Percentiles rank a stretch among this genome's conserved stretches.
These are phyloP conservation scores for Oplegnathus fasciatus DNA, from an alignment of 2,113 vertebrate species.

Conservation along the genomic window DNA sequence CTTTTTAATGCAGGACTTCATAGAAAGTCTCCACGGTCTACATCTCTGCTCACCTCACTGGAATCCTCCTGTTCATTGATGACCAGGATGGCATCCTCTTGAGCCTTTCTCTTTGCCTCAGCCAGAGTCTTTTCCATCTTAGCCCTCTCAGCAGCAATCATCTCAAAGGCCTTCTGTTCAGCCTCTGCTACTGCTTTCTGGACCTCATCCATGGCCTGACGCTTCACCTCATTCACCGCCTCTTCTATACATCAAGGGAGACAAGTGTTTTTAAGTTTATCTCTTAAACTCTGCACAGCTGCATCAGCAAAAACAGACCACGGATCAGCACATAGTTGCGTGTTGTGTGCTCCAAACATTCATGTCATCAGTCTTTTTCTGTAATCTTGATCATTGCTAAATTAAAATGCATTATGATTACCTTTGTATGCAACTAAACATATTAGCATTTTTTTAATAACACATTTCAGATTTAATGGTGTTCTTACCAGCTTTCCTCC, in stretches of 20 bases:
- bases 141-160: conserved; percentile 95
- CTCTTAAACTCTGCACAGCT: neutral
- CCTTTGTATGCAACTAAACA: neutral
- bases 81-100: conserved; percentile 95
- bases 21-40: neutral
- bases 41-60: conserved; percentile 90
- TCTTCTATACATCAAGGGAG: conserved; percentile 87
- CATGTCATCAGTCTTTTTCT: neutral
- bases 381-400: neutral
- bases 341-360: neutral
- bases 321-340: neutral
- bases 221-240: conserved; percentile 98
- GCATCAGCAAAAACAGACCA: neutral
- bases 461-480: neutral
- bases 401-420: neutral
- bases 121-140: conserved; percentile 98
- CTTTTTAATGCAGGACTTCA: too few relatives aligned
- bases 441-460: neutral
- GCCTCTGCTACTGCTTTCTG: conserved; percentile 98
- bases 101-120: conserved; percentile 94
- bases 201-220: conserved; percentile 99
- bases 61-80: conserved; percentile 99
- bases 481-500: conserved; percentile 96
- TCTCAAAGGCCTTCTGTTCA: conserved; percentile 98
- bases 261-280: neutral